Percentiles rank a stretch among this genome's conserved stretches.
phyloP scores from a whole-genome alignment of 2,888 invertebrate genomes.

The Schizaphis graminum region DNA sequence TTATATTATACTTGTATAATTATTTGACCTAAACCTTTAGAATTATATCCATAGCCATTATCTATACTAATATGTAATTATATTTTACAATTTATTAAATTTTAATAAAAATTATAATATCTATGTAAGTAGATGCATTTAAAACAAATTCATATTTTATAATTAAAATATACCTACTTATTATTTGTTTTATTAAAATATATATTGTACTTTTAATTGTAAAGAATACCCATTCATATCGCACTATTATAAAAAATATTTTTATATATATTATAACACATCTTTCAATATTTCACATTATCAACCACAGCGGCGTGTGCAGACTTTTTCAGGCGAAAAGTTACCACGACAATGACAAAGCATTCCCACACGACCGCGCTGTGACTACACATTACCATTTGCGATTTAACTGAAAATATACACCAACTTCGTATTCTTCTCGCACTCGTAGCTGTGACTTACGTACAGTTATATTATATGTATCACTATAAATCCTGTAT shows the following conservation, averaged over 20 bases:
- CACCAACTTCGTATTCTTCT: not conserved
- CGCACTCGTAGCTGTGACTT: not conserved
- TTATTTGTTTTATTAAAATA: not conserved
- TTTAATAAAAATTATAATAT: too few relatives aligned
- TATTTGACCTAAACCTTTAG: too few relatives aligned
- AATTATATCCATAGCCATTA: too few relatives aligned
- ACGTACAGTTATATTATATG: not conserved
- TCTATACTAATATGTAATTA: too few relatives aligned
- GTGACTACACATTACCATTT: not conserved
- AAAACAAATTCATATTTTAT: not conserved
- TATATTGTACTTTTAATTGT: not conserved
- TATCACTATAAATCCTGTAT: not conserved
- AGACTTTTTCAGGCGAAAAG: not conserved
- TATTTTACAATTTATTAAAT: too few relatives aligned
- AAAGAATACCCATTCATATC: not conserved
- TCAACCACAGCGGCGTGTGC: not conserved
- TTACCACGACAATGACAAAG: not conserved
- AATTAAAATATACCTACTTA: not conserved
- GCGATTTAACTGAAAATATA: not conserved
- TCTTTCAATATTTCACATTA: not conserved
- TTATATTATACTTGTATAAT: too few relatives aligned
- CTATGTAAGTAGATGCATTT: too few relatives aligned
- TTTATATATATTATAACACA: not conserved
- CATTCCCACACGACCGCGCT: not conserved
- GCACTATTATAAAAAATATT: not conserved